Evolutionary conservation across 2,113 vertebrate species (phyloP), one percentile per base, ranked within the genome.

Genomic region (Ciconia boyciana): DNA sequence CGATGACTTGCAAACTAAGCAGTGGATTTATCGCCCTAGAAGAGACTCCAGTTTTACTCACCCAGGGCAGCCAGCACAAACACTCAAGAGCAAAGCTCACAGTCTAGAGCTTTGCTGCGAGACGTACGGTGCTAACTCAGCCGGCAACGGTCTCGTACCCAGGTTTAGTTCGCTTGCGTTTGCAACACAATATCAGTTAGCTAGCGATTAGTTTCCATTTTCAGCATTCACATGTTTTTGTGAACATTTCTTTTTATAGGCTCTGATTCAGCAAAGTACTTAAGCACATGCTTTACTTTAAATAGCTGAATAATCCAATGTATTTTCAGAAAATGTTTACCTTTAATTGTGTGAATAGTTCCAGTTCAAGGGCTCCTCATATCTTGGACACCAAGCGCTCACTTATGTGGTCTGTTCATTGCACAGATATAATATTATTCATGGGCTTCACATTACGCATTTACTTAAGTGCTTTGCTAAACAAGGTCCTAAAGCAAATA

Each of bases 221-320:
- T 64, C 94, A 94, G 84, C 79, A 74, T 90, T 71, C 87, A n/a
- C 78, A 74, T 77, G 71, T 83, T 94, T 94, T 93, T 54, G 51
- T 80, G 58, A 89, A 61, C n/a, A 13, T 71, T 87, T 90, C 94
- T 93, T 95, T 97, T 97, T 86, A 94, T 80, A 92, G 93, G 84
- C 51, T 95, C 55, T 81, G 82, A 95, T 91, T 97, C 91, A 94
- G 91, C 82, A 62, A 80, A 96, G 91, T 85, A 60, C 79, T 94
- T 78, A 55, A 81, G 66, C 60, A 75, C 26, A 80, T 14, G 68
- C 82, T 90, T 96, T 85, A 65, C 91, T 95, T 93, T 70, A 95
- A 97, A 95, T 87, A 95, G 93, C 75, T 86, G 88, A 96, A 96
- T 92, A 97, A 95, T 74, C 55, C 90, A 78, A 34, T 62, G 79